These are phyloP conservation scores for Ceratothoa steindachneri DNA, from an alignment of 2,888 invertebrate species.

Conservation along the genomic window DNA sequence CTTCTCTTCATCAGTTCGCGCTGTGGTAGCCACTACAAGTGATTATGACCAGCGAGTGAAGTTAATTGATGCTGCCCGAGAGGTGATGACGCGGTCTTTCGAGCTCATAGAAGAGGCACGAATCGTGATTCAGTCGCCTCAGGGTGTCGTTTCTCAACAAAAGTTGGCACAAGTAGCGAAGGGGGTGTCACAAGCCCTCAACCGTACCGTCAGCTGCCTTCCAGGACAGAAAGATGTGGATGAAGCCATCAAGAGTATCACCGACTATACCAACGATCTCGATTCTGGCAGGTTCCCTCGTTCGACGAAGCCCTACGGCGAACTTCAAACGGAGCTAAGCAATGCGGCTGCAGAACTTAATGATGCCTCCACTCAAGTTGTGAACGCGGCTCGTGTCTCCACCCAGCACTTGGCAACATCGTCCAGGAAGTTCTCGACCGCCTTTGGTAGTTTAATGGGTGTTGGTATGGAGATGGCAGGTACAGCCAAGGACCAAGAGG, in stretches of 20 bases:
- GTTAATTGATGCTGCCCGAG: conserved; percentile 63
- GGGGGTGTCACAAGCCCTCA: conserved; percentile 66
- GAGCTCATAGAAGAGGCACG: conserved; percentile 74
- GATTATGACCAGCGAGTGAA: conserved; percentile 59
- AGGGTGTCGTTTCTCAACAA: conserved; percentile 59
- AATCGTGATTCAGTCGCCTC: conserved; percentile 65
- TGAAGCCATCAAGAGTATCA: conserved; percentile 75
- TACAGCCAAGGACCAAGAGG: conserved; percentile 70
- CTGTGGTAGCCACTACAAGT: conserved; percentile 68
- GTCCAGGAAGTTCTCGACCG: conserved; percentile 70
- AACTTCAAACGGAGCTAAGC: conserved; percentile 79
- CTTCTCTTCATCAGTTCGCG: conserved; percentile 69
- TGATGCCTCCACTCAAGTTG: conserved; percentile 77
- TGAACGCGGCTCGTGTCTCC: conserved; percentile 65
- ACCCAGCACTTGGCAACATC: conserved; percentile 67
- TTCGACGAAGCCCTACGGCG: conserved; percentile 65
- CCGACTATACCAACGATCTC: conserved; percentile 65
- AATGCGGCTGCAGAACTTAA: conserved; percentile 77
- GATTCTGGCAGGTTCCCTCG: conserved; percentile 65
- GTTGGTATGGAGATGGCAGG: conserved; percentile 81
- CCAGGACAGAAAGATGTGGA: conserved; percentile 95
- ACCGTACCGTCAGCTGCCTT: conserved; percentile 73
- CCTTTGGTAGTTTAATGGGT: conserved; percentile 71
- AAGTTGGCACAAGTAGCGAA: conserved; percentile 70
- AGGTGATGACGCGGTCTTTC: conserved; percentile 73